Evolutionary conservation across 2,888 invertebrate genomes (phyloP).

Genomic region (Octonoba sinensis): DNA sequence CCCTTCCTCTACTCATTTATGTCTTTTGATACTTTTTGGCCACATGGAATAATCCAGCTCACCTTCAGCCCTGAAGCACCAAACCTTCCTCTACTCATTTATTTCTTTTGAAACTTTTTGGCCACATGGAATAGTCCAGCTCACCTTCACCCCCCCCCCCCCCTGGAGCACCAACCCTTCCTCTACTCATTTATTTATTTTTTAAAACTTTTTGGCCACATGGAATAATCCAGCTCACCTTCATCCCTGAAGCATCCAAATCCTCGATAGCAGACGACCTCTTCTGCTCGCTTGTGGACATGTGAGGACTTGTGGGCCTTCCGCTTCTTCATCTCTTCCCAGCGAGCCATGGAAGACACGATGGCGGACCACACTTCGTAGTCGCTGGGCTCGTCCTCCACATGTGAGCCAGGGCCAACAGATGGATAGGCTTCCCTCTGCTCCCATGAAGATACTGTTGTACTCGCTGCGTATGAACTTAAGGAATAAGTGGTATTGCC

Average conservation of each 20-base stretch:
- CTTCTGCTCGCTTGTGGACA: slow-evolving; percentile 79
- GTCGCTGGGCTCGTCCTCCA: slow-evolving; percentile 59
- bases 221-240: slow-evolving; percentile 17
- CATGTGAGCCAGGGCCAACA: neutral
- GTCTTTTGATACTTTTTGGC: too few species aligned
- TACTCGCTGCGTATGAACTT: neutral
- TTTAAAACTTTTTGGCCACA: too few species aligned
- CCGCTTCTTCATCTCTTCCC: slow-evolving; percentile 71
- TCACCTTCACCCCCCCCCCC: too few species aligned
- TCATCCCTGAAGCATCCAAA: slow-evolving; percentile 93
- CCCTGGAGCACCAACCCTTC: too few species aligned
- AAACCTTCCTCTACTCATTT: too few species aligned
- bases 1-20: too few species aligned
- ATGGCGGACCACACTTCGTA: slow-evolving; percentile 74
- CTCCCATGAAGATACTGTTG: neutral
- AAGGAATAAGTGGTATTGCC: neutral
- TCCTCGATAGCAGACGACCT: slow-evolving; percentile 86
- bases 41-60: too few species aligned
- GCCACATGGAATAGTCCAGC: too few species aligned
- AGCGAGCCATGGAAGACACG: slow-evolving; percentile 80
- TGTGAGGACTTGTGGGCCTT: slow-evolving; percentile 42
- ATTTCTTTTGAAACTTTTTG: too few species aligned
- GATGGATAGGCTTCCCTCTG: neutral
- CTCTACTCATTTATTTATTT: too few species aligned
- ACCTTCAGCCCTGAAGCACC: too few species aligned